Evolutionary conservation across 2,113 vertebrate species (phyloP), one percentile per base, ranked within the genome.

Genomic region (Cheirogaleus medius): DNA sequence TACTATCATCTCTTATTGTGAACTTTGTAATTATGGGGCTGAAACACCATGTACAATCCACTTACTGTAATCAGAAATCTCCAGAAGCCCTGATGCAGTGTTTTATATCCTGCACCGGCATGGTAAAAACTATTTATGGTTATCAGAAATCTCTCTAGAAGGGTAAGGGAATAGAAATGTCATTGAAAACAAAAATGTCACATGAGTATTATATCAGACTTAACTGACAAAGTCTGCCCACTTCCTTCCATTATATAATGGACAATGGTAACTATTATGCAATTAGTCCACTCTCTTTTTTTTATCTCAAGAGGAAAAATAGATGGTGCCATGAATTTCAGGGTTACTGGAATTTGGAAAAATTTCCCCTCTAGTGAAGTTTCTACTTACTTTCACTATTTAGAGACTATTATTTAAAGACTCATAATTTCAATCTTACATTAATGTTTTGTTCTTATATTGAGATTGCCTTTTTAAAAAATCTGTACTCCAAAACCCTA

Each of bases 111-210:
- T 56, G 27, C 34, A 52, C 52, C 78, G 49, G 52, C 44, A 88
- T 54, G 27, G 71, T 44, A 52, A 94, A 90, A 84, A 66, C 87
- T 87, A 77, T 52, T 77, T 87, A 25, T 76, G 37, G 32, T 91
- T 94, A 97, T 87, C 94, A 97, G 87, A 97, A 95, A 88, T 89
- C 84, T 96, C 77, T n/a, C 83, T 93, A 66, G 92, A 94, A 97
- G n/a, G n/a, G 18, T 81, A 90, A 92, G 42, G 39, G 58, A 96
- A 91, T 95, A 97, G 95, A 96, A 96, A 96, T 95, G 74, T 60
- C 96, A 86, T n/a, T 94, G 90, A 95, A 96, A 94, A 71, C 73
- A 96, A 96, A 96, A 96, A 90, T 90, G 80, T 77, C 92, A 87
- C 60, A 84, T 84, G 76, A 95, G 73, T 66, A 93, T 90, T 83